Conservation (phyloP, 1,140 invertebrate species). For the Drosophila parabipectinata region DNA sequence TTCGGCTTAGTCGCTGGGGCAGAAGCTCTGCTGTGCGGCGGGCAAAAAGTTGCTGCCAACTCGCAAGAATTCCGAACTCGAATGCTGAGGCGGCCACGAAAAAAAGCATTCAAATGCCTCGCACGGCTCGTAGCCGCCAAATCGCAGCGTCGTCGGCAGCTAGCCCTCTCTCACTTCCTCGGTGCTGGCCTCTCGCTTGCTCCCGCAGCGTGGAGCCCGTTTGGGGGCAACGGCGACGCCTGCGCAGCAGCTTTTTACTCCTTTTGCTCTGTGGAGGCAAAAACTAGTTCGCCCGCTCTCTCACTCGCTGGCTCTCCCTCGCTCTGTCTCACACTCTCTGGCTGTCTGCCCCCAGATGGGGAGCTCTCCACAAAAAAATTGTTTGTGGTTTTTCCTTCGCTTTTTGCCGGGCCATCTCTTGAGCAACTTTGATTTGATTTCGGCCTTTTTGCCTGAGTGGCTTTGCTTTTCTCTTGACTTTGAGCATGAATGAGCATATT, state of each 20-base stretch:
- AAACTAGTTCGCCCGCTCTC: slow-evolving; percentile 34
- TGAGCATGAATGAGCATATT: slow-evolving; percentile 67
- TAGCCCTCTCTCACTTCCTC: slow-evolving; percentile 31
- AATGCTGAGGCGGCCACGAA: slow-evolving; percentile 80
- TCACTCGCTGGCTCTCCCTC: slow-evolving; percentile 9
- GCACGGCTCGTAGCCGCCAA: slow-evolving; percentile 62
- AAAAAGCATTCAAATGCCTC: slow-evolving; percentile 83
- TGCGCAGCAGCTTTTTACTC: slow-evolving; percentile 74
- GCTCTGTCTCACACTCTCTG: background rate
- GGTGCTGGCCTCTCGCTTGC: slow-evolving; percentile 43
- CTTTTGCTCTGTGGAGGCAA: slow-evolving; percentile 45
- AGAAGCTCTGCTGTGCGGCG: slow-evolving; percentile 33
- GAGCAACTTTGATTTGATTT: slow-evolving; percentile 77
- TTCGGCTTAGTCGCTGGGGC: slow-evolving; percentile 51
- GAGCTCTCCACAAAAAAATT: slow-evolving; percentile 55
- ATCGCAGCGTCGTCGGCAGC: slow-evolving; percentile 67
- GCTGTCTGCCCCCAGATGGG: slow-evolving; percentile 10
- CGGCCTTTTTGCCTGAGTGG: slow-evolving; percentile 66
- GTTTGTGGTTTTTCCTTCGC: slow-evolving; percentile 74
- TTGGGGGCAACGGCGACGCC: slow-evolving; percentile 59
- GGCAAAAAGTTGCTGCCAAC: slow-evolving; percentile 82
- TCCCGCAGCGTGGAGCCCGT: slow-evolving; percentile 23
- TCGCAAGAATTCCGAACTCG: slow-evolving; percentile 84
- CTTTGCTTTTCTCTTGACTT: slow-evolving; percentile 64
- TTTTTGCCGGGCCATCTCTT: slow-evolving; percentile 48